phyloP scores from a whole-genome alignment of 1,140 invertebrate species.

The Ruditapes philippinarum region DNA sequence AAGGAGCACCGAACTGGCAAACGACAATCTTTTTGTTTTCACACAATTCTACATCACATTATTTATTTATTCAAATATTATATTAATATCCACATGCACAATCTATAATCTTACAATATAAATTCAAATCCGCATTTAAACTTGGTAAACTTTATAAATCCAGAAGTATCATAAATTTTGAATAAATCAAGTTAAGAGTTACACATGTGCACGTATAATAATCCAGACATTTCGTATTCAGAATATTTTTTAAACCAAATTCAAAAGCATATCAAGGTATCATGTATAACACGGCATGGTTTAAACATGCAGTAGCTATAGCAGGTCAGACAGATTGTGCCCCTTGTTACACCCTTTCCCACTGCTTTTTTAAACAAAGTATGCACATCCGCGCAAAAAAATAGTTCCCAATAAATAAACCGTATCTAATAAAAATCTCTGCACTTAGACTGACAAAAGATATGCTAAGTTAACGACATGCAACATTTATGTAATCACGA shows the following conservation, averaged over 20 bases:
- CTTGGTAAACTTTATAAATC: slow-evolving; percentile 6
- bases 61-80: not conserved
- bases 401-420: slow-evolving; percentile 45
- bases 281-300: slow-evolving; percentile 23
- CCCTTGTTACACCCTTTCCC: slow-evolving; percentile 58
- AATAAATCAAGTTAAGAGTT: not conserved
- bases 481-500: slow-evolving; percentile 35
- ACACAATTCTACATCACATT: not conserved
- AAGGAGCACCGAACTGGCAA: too few relatives aligned
- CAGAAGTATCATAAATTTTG: not conserved
- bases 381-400: slow-evolving; percentile 63
- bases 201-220: slow-evolving; percentile 12
- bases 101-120: not conserved
- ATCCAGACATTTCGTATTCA: slow-evolving; percentile 16
- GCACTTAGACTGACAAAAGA: slow-evolving; percentile 31
- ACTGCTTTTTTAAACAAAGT: slow-evolving; percentile 31
- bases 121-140: not conserved
- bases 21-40: too few relatives aligned
- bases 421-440: not conserved
- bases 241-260: not conserved
- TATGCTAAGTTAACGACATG: slow-evolving; percentile 33
- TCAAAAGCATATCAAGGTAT: slow-evolving; percentile 6
- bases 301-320: slow-evolving; percentile 26
- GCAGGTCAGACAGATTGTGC: slow-evolving; percentile 46
- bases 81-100: slow-evolving; percentile 2